These are phyloP conservation scores for Rhea americana DNA, from an alignment of 2,113 vertebrate genomes.

Conservation along the genomic window DNA sequence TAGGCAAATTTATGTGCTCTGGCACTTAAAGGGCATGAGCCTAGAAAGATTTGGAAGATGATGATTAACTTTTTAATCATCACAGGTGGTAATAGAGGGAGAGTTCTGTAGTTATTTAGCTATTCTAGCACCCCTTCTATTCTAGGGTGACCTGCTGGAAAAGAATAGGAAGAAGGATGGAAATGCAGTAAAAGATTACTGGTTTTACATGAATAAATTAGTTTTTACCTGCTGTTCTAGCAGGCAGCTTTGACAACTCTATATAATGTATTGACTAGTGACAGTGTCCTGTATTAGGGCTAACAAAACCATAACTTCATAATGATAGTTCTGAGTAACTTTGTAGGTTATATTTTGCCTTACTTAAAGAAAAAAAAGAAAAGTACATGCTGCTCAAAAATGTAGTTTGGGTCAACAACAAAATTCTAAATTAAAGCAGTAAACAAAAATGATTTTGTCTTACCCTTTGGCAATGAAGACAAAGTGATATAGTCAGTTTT, in stretches of 20 bases:
- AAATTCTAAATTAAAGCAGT: not conserved
- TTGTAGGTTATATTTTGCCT: not conserved
- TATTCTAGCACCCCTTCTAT: not conserved
- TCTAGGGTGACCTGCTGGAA: not conserved
- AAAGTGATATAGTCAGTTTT: conserved; percentile 30
- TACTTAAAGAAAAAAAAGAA: not conserved
- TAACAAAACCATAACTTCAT: not conserved
- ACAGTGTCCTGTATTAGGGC: not conserved
- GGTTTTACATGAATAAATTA: not conserved
- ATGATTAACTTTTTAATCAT: not conserved
- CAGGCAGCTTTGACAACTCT: not conserved
- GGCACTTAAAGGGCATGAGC: not conserved
- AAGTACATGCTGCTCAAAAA: not conserved
- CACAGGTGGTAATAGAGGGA: not conserved
- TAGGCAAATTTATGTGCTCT: not conserved
- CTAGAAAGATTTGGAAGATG: not conserved
- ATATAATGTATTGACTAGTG: not conserved
- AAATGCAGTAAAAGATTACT: not conserved
- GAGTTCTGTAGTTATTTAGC: not conserved
- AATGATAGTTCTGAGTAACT: not conserved
- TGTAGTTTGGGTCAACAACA: not conserved
- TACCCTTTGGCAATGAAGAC: conserved; percentile 16
- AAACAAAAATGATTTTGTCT: conserved; percentile 37
- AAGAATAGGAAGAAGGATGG: not conserved
- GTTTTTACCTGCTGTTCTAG: not conserved